phyloP scores from a whole-genome alignment of 2,797 vertebrate species.

The Gymnoscopelus braueri region DNA sequence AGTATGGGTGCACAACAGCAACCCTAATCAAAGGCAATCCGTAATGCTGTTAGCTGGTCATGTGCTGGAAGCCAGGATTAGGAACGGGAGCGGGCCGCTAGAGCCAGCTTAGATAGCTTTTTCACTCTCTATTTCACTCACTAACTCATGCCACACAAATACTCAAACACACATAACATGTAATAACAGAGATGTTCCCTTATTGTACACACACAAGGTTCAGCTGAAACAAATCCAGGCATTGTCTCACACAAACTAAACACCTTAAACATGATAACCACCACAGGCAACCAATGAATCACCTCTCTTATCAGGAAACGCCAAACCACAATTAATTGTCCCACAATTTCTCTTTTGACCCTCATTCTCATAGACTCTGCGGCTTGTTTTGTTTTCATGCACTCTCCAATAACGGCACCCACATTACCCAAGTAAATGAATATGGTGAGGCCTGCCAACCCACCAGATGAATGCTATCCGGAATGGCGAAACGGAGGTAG shows the following conservation, averaged over 20 bases:
- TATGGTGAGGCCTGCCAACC: constrained; percentile 46
- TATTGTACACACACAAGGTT: too few relatives aligned
- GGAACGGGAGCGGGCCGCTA: constrained; percentile 70
- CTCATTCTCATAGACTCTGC: background rate
- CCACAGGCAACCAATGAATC: too few relatives aligned
- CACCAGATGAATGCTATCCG: constrained; percentile 60
- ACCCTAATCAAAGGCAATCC: constrained; percentile 74
- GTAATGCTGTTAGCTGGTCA: constrained; percentile 82
- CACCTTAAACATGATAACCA: too few relatives aligned
- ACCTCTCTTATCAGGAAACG: too few relatives aligned
- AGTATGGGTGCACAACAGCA: constrained; percentile 60
- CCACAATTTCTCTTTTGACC: constrained; percentile 15
- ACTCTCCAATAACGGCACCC: constrained; percentile 50
- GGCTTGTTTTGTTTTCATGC: constrained; percentile 35
- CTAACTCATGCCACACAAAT: background rate
- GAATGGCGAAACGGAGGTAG: constrained; percentile 35
- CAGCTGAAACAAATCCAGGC: too few relatives aligned
- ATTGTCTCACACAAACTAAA: too few relatives aligned
- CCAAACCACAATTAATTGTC: constrained; percentile 14
- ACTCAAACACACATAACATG: too few relatives aligned
- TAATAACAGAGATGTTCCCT: too few relatives aligned
- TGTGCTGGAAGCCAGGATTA: constrained; percentile 80
- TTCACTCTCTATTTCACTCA: constrained; percentile 4
- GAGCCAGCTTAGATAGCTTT: constrained; percentile 62
- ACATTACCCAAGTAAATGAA: constrained; percentile 71